phyloP scores from a whole-genome alignment of 1,140 invertebrate genomes.

The Drosophila takahashii region DNA sequence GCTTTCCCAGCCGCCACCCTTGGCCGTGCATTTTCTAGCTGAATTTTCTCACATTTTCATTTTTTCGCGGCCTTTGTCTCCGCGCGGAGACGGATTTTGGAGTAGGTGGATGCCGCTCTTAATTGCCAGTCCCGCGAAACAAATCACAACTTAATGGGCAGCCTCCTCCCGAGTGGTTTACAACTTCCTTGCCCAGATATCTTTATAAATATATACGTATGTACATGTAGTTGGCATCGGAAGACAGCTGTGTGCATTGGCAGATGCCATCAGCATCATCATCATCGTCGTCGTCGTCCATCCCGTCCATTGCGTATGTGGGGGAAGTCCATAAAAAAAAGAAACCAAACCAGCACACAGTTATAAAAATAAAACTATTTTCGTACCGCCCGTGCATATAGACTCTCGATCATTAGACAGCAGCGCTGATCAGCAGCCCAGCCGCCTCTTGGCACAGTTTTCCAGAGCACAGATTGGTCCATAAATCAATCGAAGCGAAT shows the following conservation, averaged over 20 bases:
- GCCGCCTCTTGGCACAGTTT: conserved; percentile 74
- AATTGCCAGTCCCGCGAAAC: conserved; percentile 43
- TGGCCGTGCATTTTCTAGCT: conserved; percentile 18
- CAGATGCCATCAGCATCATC: conserved; percentile 61
- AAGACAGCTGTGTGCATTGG: conserved; percentile 78
- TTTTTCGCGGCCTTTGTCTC: conserved; percentile 55
- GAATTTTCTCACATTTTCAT: conserved; percentile 15
- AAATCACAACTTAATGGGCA: conserved; percentile 75
- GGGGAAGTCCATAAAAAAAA: conserved; percentile 81
- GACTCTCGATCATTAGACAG: conserved; percentile 46
- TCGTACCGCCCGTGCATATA: conserved; percentile 65
- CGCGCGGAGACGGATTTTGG: conserved; percentile 9
- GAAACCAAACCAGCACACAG: conserved; percentile 78
- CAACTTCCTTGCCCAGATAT: conserved; percentile 69
- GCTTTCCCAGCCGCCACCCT: conserved; percentile 23
- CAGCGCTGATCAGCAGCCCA: conserved; percentile 11
- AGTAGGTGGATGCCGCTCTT: conserved; percentile 17
- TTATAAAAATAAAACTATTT: conserved; percentile 83
- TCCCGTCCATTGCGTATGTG: conserved; percentile 58
- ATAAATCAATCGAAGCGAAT: conserved; percentile 78
- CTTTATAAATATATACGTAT: conserved; percentile 24
- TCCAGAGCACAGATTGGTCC: conserved; percentile 61
- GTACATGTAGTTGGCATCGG: conserved; percentile 55
- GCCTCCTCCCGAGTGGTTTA: conserved; percentile 45
- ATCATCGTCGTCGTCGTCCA: conserved; percentile 38